phyloP scores from a whole-genome alignment of 2,797 vertebrate species.

The Capromys pilorides region DNA sequence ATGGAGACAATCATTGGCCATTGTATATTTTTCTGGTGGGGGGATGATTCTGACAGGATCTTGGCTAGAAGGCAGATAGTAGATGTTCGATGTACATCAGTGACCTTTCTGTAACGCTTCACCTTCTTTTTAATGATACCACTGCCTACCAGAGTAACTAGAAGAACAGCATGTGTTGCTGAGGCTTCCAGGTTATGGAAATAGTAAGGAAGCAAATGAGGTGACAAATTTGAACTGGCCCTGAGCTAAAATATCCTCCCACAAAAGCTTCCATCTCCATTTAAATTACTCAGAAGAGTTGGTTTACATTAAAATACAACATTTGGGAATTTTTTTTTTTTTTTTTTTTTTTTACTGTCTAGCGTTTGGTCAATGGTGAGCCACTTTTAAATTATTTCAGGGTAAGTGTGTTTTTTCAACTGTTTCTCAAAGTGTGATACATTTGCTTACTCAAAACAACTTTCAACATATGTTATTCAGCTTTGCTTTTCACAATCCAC shows the following conservation, averaged over 20 bases:
- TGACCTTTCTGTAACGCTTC: neutral
- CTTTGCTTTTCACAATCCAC: constrained; percentile 59
- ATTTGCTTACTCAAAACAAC: constrained; percentile 53
- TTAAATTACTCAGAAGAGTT: constrained; percentile 44
- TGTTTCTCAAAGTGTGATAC: constrained; percentile 55
- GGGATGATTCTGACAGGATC: neutral
- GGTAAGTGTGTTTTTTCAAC: constrained; percentile 28
- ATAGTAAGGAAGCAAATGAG: constrained; percentile 56
- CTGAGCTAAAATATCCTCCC: constrained; percentile 8
- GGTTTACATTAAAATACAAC: constrained; percentile 43
- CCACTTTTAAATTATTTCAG: constrained; percentile 44
- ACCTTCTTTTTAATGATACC: neutral
- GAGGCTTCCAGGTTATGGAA: constrained; percentile 36
- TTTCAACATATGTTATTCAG: constrained; percentile 65
- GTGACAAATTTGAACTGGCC: constrained; percentile 32
- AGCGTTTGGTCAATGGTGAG: neutral
- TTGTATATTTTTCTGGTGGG: neutral
- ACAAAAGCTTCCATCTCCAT: neutral
- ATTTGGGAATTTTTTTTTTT: constrained; percentile 30
- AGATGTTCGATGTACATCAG: neutral
- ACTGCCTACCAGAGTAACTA: neutral
- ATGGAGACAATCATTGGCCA: neutral
- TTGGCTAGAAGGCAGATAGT: neutral
- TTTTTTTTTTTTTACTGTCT: constrained; percentile 49
- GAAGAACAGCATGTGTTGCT: neutral